phyloP scores from a whole-genome alignment of 1,140 invertebrate genomes.

The Tetramorium parvispinum region DNA sequence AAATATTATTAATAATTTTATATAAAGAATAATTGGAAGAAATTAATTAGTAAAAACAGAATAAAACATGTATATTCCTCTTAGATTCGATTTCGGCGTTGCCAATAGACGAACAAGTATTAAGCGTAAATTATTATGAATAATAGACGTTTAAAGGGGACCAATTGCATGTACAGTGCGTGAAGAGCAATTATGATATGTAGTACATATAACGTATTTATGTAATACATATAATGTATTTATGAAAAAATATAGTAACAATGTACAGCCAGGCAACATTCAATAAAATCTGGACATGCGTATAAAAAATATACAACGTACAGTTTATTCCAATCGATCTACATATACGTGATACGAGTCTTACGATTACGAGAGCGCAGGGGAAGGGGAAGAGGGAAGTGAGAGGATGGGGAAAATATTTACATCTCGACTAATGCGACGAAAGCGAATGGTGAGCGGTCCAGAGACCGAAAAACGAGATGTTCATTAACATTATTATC shows the following conservation, averaged over 20 bases:
- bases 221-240: constrained; percentile 55
- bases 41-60: neutral
- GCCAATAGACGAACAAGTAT: constrained; percentile 5
- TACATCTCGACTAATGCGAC: constrained; percentile 81
- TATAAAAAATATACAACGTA: constrained; percentile 83
- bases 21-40: neutral
- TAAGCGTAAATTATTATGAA: constrained; percentile 45
- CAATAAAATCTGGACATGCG: constrained; percentile 69
- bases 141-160: constrained; percentile 30
- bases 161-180: constrained; percentile 22
- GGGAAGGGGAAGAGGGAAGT: constrained; percentile 51
- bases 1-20: constrained; percentile 11
- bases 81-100: neutral
- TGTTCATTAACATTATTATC: constrained; percentile 37
- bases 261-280: constrained; percentile 60
- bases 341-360: constrained; percentile 70
- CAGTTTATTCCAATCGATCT: constrained; percentile 81
- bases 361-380: constrained; percentile 74
- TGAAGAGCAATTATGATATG: constrained; percentile 26
- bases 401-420: constrained; percentile 78
- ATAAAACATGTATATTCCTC: neutral
- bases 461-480: constrained; percentile 39
- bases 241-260: constrained; percentile 45
- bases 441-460: constrained; percentile 63
- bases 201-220: constrained; percentile 47